phyloP scores from a whole-genome alignment of 2,888 invertebrate species.

The Nemoura dubitans region DNA sequence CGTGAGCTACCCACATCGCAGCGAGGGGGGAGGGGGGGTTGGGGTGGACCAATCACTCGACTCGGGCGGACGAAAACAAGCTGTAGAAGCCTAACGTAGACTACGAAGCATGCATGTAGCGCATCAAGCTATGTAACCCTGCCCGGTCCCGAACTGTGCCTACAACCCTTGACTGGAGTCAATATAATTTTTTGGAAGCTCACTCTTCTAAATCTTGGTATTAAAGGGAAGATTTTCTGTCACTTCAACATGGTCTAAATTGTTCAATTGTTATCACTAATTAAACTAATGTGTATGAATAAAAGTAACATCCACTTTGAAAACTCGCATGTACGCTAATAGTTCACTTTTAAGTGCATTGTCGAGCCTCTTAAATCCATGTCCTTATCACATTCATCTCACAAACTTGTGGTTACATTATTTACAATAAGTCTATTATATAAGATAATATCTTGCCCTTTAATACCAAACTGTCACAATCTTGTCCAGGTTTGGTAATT shows the following conservation, averaged over 20 bases:
- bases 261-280: conserved; percentile 48
- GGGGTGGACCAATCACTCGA: not conserved
- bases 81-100: conserved; percentile 57
- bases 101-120: conserved; percentile 60
- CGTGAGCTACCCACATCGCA: not conserved
- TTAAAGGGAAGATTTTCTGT: conserved; percentile 51
- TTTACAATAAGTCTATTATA: conserved; percentile 47
- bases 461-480: conserved; percentile 59
- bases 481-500: conserved; percentile 50
- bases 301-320: conserved; percentile 50
- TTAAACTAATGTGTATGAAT: conserved; percentile 48
- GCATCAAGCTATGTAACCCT: conserved; percentile 58
- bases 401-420: conserved; percentile 49
- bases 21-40: not conserved
- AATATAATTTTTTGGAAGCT: conserved; percentile 59
- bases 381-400: conserved; percentile 52
- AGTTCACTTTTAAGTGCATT: conserved; percentile 45
- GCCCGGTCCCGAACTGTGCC: conserved; percentile 50
- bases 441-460: conserved; percentile 57
- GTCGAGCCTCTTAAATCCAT: conserved; percentile 46
- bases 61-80: conserved; percentile 43
- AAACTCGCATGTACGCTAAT: conserved; percentile 46
- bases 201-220: conserved; percentile 57
- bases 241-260: conserved; percentile 48
- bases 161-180: conserved; percentile 52